These are phyloP conservation scores for Pica pica DNA, from an alignment of 2,113 vertebrate species.

Conservation along the genomic window DNA sequence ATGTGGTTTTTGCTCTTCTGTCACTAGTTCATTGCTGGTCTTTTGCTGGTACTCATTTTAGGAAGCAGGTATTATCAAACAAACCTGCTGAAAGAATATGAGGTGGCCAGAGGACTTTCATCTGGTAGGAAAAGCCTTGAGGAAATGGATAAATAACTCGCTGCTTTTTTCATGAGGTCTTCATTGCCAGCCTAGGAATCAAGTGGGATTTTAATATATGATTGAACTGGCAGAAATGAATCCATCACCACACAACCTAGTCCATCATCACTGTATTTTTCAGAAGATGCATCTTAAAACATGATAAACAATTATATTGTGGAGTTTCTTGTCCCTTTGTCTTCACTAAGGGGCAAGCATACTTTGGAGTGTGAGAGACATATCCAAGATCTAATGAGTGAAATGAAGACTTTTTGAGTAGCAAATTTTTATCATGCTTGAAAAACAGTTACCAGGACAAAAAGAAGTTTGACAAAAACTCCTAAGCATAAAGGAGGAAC, in stretches of 20 bases:
- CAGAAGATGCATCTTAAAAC: background rate
- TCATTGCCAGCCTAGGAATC: background rate
- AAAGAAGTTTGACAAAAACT: background rate
- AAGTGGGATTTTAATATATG: background rate
- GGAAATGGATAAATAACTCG: background rate
- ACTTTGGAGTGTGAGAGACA: background rate
- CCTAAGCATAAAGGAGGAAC: background rate
- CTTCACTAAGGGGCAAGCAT: background rate
- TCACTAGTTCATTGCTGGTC: background rate
- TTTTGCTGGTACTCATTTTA: background rate
- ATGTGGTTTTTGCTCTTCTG: background rate
- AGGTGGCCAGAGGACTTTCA: background rate
- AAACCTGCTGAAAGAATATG: background rate
- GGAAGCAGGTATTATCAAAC: background rate
- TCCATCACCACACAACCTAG: background rate
- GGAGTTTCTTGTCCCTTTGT: background rate
- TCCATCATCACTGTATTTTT: background rate
- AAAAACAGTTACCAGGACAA: background rate
- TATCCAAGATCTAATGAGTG: background rate
- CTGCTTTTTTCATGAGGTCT: background rate
- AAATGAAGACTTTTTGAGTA: background rate
- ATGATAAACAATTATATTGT: rapidly evolving
- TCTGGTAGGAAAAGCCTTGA: background rate
- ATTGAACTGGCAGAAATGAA: background rate
- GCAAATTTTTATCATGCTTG: background rate